These are phyloP conservation scores for Oryzaephilus surinamensis DNA, from an alignment of 1,140 invertebrate genomes.

Conservation along the genomic window DNA sequence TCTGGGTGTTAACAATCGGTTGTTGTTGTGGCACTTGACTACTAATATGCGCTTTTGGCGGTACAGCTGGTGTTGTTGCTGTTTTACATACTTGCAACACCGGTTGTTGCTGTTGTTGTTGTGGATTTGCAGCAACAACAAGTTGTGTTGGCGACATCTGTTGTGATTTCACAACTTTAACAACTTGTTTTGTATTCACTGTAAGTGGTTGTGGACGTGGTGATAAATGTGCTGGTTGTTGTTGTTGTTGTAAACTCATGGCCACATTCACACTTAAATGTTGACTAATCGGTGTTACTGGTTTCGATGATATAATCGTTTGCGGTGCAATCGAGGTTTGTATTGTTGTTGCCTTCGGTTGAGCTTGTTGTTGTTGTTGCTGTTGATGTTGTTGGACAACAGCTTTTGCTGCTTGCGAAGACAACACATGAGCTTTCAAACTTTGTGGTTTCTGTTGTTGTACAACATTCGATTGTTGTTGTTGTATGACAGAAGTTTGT, in stretches of 20 bases:
- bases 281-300: constrained; percentile 20
- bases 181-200: constrained; percentile 9
- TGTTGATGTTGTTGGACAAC: constrained; percentile 21
- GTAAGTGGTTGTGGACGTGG: constrained; percentile 22
- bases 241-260: too few species aligned
- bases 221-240: constrained; percentile 21
- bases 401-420: constrained; percentile 30
- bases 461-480: constrained; percentile 4
- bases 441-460: constrained; percentile 36
- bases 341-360: constrained; percentile 1
- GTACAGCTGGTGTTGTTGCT: constrained; percentile 5
- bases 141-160: constrained; percentile 27
- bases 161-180: constrained; percentile 19
- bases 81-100: constrained; percentile 19
- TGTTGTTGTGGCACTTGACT: constrained; percentile 15
- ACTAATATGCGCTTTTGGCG: constrained; percentile 11
- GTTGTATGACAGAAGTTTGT: too few species aligned
- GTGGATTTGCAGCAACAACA: constrained; percentile 14
- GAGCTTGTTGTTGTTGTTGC: constrained; percentile 13
- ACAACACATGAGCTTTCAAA: constrained; percentile 45
- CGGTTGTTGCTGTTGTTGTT: constrained; percentile 22
- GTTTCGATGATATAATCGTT: constrained; percentile 9
- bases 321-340: constrained; percentile 6
- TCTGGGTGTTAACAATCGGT: constrained; percentile 21
- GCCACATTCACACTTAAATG: constrained; percentile 24